Evolutionary conservation across 2,113 vertebrate genomes (phyloP), one percentile per base, ranked within the genome.

Genomic region (Anas platyrhynchos): DNA sequence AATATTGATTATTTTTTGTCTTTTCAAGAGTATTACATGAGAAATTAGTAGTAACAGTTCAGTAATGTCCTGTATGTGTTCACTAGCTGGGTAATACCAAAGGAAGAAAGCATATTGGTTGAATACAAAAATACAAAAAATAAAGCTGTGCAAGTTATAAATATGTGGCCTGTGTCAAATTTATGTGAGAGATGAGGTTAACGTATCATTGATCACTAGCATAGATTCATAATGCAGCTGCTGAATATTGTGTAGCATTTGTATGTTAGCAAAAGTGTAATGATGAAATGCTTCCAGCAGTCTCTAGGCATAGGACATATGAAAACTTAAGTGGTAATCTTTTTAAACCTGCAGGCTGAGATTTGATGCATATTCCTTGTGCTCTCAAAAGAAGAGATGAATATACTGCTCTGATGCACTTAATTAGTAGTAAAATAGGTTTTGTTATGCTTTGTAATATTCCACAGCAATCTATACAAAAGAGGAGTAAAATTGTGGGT

Each of bases 371-470:
- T 89, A 92, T 94, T 59, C 21, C 67, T 71, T 89, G 12, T 88
- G 41, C 72, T 76, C 91, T 79, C 58, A 55, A 54, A 93, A 72
- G 32, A 54, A 54, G 76, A 68, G 73, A 31, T 87, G 59, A 89
- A 59, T 79, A 41, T 59, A 17, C 69, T 80, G 20, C 66, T 86
- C 58, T 31, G 58, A 36, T 58, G 5, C 23, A 59, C 92, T 92
- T 96, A 93, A 71, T 87, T 89, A 92, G 43, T 56, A 44, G 44
- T 46, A 90, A 81, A 89, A 8, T 46, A 86, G 26, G 55, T 94
- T 77, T 97, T 83, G 29, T 92, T 95, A 73, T 83, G 65, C 61
- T 92, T 94, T 94, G 55, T 91, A 63, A 67, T 97, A 96, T 86
- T 89, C 43, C 32, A 38, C 15, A 66, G 74, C 16, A 73, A 63